Evolutionary conservation across 2,113 vertebrate species (phyloP), one percentile per base, ranked within the genome.

Genomic region (Pleuronectes platessa): DNA sequence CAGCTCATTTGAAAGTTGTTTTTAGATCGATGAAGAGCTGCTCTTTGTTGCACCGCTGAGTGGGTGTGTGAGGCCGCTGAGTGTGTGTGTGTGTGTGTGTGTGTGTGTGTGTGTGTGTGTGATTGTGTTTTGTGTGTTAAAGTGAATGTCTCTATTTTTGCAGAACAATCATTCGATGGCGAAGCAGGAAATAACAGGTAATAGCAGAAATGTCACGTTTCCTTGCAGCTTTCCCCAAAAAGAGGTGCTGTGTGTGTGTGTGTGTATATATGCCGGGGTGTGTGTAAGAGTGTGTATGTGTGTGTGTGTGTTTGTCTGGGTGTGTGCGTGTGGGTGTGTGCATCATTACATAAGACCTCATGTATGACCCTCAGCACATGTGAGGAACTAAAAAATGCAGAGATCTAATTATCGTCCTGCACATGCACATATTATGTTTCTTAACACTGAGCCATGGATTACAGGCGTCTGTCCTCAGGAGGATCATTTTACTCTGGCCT

Each of bases 401-500:
- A 18, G 20, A 67, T 73, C 8, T 42, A 49, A 71, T 76, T 64
- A 67, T 53, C 49, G 47, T 24, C 27, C 56, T 82, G 59, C 47
- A 76, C 59, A 74, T 31, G 24, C 72, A 76, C 69, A 71, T 61
- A 71, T 69, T 69, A 66, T 12, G 61, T 77, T 49, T 66, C 54
- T 58, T 60, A 58, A 74, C 60, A 47, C 71, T 71, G 27, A 53
- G 31, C 72, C 51, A 24, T 23, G 74, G 45, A 84, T 74, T 63
- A 14, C 81, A 81, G 51, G 31, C 4, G 60, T 37, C 42, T 66
- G 56, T 58, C 64, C 56, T 59, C 49, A 67, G 75, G 76, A 56
- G 75, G 78, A 72, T 84, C 15, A 3, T 73, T 86, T 83, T 64
- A 70, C 81, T 42, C 12, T 5, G 11, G 69, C 54, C 37, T 14